These are phyloP conservation scores for Laothoe populi DNA, from an alignment of 2,888 invertebrate genomes.

Conservation along the genomic window DNA sequence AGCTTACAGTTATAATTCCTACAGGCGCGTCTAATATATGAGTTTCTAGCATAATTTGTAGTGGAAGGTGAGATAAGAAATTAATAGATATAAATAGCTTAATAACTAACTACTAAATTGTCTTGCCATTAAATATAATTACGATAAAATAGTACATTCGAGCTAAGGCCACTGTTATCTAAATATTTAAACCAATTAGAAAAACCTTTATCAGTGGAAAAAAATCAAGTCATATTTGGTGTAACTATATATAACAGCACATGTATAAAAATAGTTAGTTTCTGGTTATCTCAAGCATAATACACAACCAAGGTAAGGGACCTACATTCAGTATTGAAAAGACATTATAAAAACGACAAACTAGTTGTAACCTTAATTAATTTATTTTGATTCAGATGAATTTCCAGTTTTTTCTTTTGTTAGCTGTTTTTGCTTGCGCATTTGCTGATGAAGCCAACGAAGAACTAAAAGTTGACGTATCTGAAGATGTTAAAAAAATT, in stretches of 20 bases:
- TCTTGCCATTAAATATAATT: background rate
- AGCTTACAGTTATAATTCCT: no score
- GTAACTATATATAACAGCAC: background rate
- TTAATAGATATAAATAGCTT: no score
- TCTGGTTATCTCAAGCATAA: background rate
- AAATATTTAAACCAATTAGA: background rate
- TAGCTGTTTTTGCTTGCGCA: background rate
- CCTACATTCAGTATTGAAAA: background rate
- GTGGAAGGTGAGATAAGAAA: no score
- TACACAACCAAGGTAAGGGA: background rate
- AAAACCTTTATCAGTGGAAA: background rate
- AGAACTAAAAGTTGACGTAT: background rate
- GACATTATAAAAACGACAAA: background rate
- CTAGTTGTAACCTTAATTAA: background rate
- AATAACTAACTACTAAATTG: no score
- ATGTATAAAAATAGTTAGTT: background rate
- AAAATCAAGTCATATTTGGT: background rate
- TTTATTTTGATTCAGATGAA: slow-evolving; percentile 17
- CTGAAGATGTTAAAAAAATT: background rate
- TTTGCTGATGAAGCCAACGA: background rate
- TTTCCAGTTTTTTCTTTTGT: background rate
- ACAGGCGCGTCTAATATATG: no score
- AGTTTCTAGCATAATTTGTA: no score
- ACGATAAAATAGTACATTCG: background rate
- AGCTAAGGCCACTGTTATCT: background rate